Conservation (phyloP, 2,797 vertebrate genomes). For the Jordanella pulchra region DNA sequence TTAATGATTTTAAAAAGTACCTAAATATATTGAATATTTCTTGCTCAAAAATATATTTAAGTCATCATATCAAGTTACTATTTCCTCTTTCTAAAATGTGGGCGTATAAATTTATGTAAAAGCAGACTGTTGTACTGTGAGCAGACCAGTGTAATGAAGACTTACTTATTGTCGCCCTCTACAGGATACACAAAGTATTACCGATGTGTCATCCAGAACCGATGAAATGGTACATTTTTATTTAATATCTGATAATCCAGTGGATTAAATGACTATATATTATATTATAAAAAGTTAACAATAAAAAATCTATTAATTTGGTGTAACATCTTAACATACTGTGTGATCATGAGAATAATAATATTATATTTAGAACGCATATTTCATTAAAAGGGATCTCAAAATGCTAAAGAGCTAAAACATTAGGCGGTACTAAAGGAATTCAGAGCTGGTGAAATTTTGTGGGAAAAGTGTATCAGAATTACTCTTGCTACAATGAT, state of each 20-base stretch:
- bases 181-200: constrained; percentile 46
- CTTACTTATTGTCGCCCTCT: constrained; percentile 61
- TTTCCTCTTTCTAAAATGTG: not conserved
- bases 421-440: not conserved
- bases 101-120: not conserved
- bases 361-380: not conserved
- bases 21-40: not conserved
- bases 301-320: too few relatives aligned
- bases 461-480: not conserved
- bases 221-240: not conserved
- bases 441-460: not conserved
- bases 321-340: not conserved
- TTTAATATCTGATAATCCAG: not conserved
- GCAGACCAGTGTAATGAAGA: too few relatives aligned
- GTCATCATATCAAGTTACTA: not conserved
- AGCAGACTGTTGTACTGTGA: not conserved
- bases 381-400: too few relatives aligned
- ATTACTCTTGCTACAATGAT: not conserved
- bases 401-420: not conserved
- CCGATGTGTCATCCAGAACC: not conserved
- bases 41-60: not conserved
- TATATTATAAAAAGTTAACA: too few relatives aligned
- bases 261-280: not conserved
- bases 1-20: not conserved
- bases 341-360: too few relatives aligned